These are phyloP conservation scores for Rhinophrynus dorsalis DNA, from an alignment of 2,797 vertebrate genomes.

Conservation along the genomic window DNA sequence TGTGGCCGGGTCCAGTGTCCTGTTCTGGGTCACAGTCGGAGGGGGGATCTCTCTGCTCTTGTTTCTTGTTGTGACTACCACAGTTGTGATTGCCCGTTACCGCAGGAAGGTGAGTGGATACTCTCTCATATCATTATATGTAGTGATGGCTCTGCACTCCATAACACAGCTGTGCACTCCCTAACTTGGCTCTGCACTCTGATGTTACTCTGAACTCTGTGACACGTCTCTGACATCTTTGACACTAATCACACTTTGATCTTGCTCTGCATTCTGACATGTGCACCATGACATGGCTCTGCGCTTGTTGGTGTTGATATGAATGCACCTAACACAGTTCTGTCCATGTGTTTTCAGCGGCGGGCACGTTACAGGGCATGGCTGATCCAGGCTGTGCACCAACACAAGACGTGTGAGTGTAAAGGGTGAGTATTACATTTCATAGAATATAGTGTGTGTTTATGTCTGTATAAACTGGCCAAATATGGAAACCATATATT, in stretches of 20 bases:
- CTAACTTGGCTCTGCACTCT: too few species aligned
- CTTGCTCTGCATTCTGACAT: too few species aligned
- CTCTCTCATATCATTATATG: not conserved
- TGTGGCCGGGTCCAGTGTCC: not conserved
- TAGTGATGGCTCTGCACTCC: not conserved
- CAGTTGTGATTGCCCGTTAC: not conserved
- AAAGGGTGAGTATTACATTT: not conserved
- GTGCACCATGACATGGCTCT: too few species aligned
- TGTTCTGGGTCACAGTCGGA: not conserved
- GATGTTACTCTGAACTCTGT: too few species aligned
- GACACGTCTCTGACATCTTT: too few species aligned
- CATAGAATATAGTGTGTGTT: too few species aligned
- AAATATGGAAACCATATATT: too few species aligned
- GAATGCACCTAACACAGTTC: too few species aligned
- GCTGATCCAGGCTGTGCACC: not conserved
- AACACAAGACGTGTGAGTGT: not conserved
- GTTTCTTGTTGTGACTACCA: not conserved
- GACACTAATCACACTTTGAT: too few species aligned
- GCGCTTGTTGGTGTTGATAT: too few species aligned
- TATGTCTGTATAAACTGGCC: too few species aligned
- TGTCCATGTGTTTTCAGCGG: not conserved
- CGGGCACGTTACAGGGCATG: not conserved
- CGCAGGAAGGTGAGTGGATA: not conserved
- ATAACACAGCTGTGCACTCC: too few species aligned
- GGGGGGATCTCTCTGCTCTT: not conserved